A percentile compares a stretch with the other conserved stretches of the same genome.
Evolutionary conservation across 92 coral and sea anemone genomes (phyloP).

Genomic region (Epizoanthus scotinus): DNA sequence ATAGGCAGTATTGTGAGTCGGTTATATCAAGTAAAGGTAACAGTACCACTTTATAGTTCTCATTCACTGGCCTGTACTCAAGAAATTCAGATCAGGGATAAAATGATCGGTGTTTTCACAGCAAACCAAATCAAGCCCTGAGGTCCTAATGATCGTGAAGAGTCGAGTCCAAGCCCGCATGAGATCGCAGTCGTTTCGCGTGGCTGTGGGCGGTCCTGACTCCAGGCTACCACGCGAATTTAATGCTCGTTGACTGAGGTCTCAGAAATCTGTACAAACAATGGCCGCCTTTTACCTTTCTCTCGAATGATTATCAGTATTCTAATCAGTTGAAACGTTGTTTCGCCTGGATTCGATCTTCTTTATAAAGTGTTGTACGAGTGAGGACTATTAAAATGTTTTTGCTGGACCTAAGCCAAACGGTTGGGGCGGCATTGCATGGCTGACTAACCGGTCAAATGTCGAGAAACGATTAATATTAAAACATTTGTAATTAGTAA

Average conservation of each 20-base stretch:
- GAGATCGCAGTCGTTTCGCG: slow-evolving; percentile 19
- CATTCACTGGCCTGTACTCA: no score
- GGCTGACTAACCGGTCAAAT: no score
- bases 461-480: no score
- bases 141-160: slow-evolving; percentile 8
- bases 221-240: slow-evolving; percentile 44
- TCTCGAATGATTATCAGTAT: background rate
- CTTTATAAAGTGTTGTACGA: background rate
- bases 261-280: background rate
- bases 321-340: background rate
- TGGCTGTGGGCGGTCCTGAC: slow-evolving; percentile 47
- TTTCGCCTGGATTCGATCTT: background rate
- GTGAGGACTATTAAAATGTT: no score
- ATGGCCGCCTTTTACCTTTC: slow-evolving; percentile 10
- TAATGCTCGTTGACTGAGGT: slow-evolving; percentile 8
- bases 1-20: no score
- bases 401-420: no score
- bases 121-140: background rate
- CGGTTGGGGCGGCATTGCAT: no score
- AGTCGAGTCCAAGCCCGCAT: no score
- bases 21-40: no score
- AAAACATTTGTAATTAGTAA: no score
- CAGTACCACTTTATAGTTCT: no score
- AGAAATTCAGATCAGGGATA: background rate
- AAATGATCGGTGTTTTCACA: background rate